Base-by-base conservation (phyloP, 2,888 invertebrate genomes). In the Chydorus sphaericus region DNA sequence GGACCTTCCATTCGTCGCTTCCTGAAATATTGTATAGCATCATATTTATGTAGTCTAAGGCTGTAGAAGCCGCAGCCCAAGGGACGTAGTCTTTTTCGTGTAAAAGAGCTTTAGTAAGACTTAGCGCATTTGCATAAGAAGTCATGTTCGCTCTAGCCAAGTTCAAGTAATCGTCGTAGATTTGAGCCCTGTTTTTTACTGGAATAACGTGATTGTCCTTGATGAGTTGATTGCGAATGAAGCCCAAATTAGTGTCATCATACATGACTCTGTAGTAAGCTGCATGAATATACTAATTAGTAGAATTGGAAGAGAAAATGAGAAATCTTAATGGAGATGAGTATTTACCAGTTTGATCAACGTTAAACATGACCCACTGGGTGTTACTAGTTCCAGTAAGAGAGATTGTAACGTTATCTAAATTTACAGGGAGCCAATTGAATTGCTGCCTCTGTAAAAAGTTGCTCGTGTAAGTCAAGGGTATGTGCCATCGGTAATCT, bases 81-180 rank as follows among this genome's bases (percentile, higher is more conserved):
- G 92, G 91, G 2, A 90, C 79, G 66, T 84, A 89, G 62, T 88
- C 86, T n/a, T 77, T 75, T 69, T 88, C 87, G 60, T 84, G 79
- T 1, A 70, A 71, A 62, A 93, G 73, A 67, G 91, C 93, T 53
- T 78, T 78, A 0, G 86, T 84, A 1, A 92, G 74, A 62, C 88
- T 83, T 60, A 93, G 70, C 0, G 90, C 86, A 2, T 80, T 77
- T 11, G 76, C 73, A 63, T 90, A 90, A 63, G 67, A 63, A 33
- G 89, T 67, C 54, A 75, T 62, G 1, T 85, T 85, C 29, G 83
- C 81, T n/a, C 83, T 72, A 0, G 89, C 90, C 56, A 89, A 69
- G 67, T 84, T 85, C 70, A 87, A 73, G 0, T 85, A 81, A 67
- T 96, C 94, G 63, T 93, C 90, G 7, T 96, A 74, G 31, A 96